A percentile compares a stretch with the other conserved stretches of the same genome.
Evolutionary conservation across 2,113 vertebrate species (phyloP).

Genomic region (Equus quagga): DNA sequence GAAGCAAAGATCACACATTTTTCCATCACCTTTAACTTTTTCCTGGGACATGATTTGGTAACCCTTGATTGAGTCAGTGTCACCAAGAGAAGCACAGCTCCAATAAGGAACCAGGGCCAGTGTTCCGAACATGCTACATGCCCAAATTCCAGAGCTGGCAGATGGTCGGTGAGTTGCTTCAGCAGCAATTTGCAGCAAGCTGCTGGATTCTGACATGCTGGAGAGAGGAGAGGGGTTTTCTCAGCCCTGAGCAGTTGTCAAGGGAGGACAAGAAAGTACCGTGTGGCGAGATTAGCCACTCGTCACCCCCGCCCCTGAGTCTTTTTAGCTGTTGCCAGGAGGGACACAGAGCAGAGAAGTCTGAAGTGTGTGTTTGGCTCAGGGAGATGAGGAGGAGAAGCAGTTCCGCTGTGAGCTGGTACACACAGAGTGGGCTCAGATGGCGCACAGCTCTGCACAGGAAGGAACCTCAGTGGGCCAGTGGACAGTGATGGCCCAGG

Average conservation of each 20-base stretch:
- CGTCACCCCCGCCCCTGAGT: slow-evolving; percentile 59
- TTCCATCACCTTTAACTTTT: slow-evolving; percentile 57
- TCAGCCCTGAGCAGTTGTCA: slow-evolving; percentile 70
- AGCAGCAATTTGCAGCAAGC: slow-evolving; percentile 83
- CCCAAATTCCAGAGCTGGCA: slow-evolving; percentile 76
- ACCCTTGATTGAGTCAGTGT: slow-evolving; percentile 18
- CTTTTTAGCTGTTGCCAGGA: slow-evolving; percentile 29
- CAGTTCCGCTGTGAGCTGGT: not conserved
- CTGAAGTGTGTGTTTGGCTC: not conserved
- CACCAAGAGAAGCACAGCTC: slow-evolving; percentile 69
- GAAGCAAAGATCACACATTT: not conserved
- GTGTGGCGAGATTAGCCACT: slow-evolving; percentile 70
- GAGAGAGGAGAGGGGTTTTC: slow-evolving; percentile 73
- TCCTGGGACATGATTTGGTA: not conserved
- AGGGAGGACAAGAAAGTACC: slow-evolving; percentile 67
- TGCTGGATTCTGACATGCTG: slow-evolving; percentile 78
- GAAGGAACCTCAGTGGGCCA: not conserved
- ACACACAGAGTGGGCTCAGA: not conserved
- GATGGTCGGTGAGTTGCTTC: slow-evolving; percentile 83
- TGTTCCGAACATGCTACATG: slow-evolving; percentile 50
- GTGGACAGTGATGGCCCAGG: not conserved
- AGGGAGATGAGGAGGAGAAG: not conserved
- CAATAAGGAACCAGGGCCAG: slow-evolving; percentile 58
- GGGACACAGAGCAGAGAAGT: slow-evolving; percentile 30
- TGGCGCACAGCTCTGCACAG: not conserved